These are phyloP conservation scores for Vulpes ferrilata DNA, from an alignment of 2,113 vertebrate species.

Conservation along the genomic window DNA sequence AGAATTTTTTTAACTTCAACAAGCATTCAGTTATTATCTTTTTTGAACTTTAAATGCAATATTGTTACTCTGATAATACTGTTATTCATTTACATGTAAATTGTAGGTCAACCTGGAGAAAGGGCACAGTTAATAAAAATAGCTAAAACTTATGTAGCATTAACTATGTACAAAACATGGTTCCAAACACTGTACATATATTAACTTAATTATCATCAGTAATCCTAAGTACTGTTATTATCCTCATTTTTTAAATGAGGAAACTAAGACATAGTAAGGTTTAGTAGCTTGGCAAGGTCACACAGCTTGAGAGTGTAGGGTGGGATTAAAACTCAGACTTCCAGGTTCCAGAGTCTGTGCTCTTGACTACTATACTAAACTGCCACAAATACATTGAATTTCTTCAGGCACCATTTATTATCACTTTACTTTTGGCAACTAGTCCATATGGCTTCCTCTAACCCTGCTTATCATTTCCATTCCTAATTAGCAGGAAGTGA, in stretches of 20 bases:
- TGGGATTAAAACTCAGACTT: constrained; percentile 25
- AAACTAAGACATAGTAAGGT: not conserved
- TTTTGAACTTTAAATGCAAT: constrained; percentile 41
- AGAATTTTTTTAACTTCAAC: constrained; percentile 14
- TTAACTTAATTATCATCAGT: not conserved
- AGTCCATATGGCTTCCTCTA: not conserved
- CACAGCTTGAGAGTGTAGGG: not conserved
- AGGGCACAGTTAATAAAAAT: not conserved
- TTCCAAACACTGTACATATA: not conserved
- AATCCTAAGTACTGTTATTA: not conserved
- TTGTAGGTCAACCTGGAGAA: constrained; percentile 18
- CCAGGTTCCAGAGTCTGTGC: not conserved
- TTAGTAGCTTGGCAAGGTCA: constrained; percentile 21
- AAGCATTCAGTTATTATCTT: constrained; percentile 35
- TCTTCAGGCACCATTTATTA: not conserved
- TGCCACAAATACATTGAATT: not conserved
- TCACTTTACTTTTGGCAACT: not conserved
- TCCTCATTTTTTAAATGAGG: constrained; percentile 21
- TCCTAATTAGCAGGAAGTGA: not conserved
- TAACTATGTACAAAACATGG: not conserved
- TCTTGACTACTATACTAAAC: not conserved
- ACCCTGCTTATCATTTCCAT: constrained; percentile 40
- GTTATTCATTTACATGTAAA: constrained; percentile 34
- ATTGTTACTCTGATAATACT: not conserved
- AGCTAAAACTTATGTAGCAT: not conserved